Evolutionary conservation across 2,797 vertebrate genomes (phyloP).

Genomic region (Diceros bicornis): DNA sequence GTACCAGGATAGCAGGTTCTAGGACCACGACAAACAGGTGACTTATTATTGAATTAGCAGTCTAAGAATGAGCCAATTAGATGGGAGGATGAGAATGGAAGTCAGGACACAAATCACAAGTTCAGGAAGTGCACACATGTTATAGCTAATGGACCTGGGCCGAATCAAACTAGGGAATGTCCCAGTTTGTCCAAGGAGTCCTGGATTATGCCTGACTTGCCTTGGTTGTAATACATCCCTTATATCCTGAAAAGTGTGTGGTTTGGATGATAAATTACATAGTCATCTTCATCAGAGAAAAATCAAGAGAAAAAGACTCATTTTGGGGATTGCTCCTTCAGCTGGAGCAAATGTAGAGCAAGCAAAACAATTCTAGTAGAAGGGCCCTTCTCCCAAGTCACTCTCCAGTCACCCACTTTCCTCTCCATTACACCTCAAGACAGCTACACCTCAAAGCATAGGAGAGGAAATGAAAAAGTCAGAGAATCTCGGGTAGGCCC

Average conservation of each 20-base stretch:
- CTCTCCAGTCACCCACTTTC: background rate
- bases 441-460: background rate
- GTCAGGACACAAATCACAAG: background rate
- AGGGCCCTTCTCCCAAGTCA: background rate
- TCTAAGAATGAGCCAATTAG: background rate
- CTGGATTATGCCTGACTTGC: background rate
- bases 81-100: background rate
- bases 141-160: background rate
- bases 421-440: background rate
- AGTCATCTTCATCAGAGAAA: conserved; percentile 13
- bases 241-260: background rate
- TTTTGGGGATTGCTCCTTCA: fast-evolving
- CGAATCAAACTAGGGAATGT: background rate
- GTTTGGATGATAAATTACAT: background rate
- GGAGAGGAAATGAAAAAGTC: conserved; percentile 39
- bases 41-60: background rate
- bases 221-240: background rate
- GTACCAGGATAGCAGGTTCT: background rate
- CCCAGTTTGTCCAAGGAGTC: background rate
- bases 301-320: background rate
- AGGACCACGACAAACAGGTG: background rate
- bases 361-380: background rate
- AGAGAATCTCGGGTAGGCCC: conserved; percentile 5
- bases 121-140: background rate
- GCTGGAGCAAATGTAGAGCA: background rate